A percentile compares a stretch with the other conserved stretches of the same genome.
These are phyloP conservation scores for Leontocebus nigricollis DNA, from an alignment of 2,797 vertebrate genomes.

Conservation along the genomic window DNA sequence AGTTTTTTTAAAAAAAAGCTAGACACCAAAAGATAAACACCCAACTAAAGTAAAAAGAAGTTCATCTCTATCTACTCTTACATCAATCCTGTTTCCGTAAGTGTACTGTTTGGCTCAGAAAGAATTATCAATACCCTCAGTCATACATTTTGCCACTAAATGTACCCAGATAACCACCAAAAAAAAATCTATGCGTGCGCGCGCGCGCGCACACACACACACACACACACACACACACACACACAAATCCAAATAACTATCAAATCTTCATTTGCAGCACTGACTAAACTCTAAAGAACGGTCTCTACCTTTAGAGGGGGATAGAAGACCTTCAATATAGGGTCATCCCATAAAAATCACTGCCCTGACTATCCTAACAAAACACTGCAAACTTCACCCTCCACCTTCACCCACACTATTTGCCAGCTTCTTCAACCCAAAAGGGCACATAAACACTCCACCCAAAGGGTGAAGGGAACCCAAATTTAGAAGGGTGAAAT, in stretches of 20 bases:
- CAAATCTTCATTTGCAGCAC: background rate
- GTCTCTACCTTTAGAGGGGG: background rate
- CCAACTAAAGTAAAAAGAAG: background rate
- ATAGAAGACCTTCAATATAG: background rate
- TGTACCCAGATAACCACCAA: background rate
- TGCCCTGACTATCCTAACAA: background rate
- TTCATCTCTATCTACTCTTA: background rate
- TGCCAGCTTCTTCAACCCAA: background rate
- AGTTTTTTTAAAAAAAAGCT: background rate
- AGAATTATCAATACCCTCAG: background rate
- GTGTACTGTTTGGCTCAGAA: background rate
- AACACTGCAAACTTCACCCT: background rate
- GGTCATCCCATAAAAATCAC: background rate
- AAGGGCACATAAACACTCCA: background rate
- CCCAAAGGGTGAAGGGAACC: background rate
- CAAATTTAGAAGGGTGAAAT: background rate
- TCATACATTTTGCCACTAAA: background rate
- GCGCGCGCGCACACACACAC: too few species aligned
- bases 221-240: too few species aligned
- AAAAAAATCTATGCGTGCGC: background rate
- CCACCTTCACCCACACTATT: background rate
- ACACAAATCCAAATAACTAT: background rate
- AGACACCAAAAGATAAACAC: background rate
- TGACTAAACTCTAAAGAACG: background rate
- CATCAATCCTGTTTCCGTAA: background rate